Percentiles rank a stretch among this genome's conserved stretches.
Evolutionary conservation across 2,888 invertebrate genomes (phyloP).

Genomic region (Lysandra coridon): DNA sequence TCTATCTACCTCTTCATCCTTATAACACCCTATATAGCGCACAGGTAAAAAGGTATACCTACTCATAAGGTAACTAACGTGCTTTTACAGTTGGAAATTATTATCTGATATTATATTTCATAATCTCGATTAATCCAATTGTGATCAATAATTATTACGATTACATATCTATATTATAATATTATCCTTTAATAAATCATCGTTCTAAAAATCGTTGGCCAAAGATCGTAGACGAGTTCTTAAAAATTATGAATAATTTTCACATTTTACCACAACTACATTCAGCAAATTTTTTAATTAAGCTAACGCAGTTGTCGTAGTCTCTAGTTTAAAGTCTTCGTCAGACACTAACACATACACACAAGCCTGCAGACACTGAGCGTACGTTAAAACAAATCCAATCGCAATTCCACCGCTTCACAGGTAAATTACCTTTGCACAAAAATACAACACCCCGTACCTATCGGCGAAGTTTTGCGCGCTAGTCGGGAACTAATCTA

Average conservation of each 20-base stretch:
- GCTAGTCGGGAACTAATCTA: constrained; percentile 73
- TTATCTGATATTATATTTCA: too few relatives aligned
- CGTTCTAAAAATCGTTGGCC: too few relatives aligned
- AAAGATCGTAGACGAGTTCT: too few relatives aligned
- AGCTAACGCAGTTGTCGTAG: too few relatives aligned
- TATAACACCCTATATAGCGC: constrained; percentile 46
- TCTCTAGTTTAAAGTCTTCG: neutral
- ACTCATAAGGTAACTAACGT: too few relatives aligned
- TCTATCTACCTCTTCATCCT: constrained; percentile 52
- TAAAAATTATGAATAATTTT: neutral
- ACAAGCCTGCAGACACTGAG: neutral
- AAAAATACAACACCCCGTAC: constrained; percentile 13
- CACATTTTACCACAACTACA: neutral
- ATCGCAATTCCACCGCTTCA: neutral
- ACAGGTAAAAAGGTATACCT: constrained; percentile 16
- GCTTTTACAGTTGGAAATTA: too few relatives aligned
- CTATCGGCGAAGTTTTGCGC: constrained; percentile 41
- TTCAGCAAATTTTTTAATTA: too few relatives aligned
- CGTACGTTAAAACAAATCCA: neutral
- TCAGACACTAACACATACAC: neutral
- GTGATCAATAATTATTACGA: too few relatives aligned
- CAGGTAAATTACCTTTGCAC: constrained; percentile 10
- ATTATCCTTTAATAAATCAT: too few relatives aligned
- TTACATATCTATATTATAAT: too few relatives aligned
- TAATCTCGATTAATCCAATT: too few relatives aligned